Evolutionary conservation across 1,140 invertebrate genomes (phyloP).

Genomic region (Cylas formicarius): DNA sequence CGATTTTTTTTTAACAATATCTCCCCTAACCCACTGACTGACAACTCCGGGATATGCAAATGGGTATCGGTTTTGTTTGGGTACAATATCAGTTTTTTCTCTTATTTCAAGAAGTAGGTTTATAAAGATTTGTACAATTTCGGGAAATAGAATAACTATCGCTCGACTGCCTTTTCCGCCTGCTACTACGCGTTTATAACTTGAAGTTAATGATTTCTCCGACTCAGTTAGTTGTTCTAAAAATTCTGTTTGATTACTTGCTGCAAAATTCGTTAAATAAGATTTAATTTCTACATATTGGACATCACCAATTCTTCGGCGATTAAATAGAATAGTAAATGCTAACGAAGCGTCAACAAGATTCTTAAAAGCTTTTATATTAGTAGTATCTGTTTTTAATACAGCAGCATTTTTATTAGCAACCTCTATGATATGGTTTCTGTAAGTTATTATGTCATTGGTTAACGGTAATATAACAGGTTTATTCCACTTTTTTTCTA

Average conservation of each 20-base stretch:
- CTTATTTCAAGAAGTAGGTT: slow-evolving; percentile 12
- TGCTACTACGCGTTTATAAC: slow-evolving; percentile 25
- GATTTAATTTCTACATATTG: slow-evolving; percentile 21
- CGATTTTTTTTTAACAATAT: slow-evolving; percentile 14
- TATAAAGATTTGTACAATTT: slow-evolving; percentile 16
- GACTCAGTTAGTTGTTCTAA: slow-evolving; percentile 13
- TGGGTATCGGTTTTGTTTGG: slow-evolving; percentile 11
- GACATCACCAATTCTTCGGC: slow-evolving; percentile 28
- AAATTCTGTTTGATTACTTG: slow-evolving; percentile 16
- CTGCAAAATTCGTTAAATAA: slow-evolving; percentile 12
- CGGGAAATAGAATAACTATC: slow-evolving; percentile 23
- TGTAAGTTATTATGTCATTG: slow-evolving; percentile 24
- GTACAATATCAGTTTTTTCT: slow-evolving; percentile 2
- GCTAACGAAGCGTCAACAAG: slow-evolving; percentile 18
- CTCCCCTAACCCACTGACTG: slow-evolving; percentile 5
- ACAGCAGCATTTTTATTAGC: slow-evolving; percentile 12
- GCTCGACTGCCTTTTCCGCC: slow-evolving; percentile 24
- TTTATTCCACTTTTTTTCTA: slow-evolving; percentile 24
- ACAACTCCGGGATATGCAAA: slow-evolving; percentile 17
- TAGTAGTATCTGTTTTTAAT: slow-evolving; percentile 3
- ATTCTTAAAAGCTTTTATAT: slow-evolving; percentile 20
- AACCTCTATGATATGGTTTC: slow-evolving; percentile 11
- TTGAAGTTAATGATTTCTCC: slow-evolving; percentile 13
- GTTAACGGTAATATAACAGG: slow-evolving; percentile 22
- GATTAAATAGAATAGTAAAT: slow-evolving; percentile 27